Base-by-base conservation (phyloP, 2,888 invertebrate genomes). In the Drosophila rubida region DNA sequence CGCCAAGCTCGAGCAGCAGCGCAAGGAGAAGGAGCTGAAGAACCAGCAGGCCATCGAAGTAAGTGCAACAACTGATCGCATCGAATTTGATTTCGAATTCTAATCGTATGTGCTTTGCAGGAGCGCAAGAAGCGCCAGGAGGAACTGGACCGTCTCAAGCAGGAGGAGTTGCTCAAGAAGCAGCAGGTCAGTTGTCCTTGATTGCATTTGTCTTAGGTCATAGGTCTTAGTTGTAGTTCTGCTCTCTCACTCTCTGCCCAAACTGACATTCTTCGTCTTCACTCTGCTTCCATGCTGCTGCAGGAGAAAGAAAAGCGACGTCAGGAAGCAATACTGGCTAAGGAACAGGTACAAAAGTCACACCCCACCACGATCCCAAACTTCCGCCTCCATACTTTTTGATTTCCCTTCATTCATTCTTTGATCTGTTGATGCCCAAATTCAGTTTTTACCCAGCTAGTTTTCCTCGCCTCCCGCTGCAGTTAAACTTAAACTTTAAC, bases 241-340 rank as follows among this genome's bases (percentile, higher is more conserved):
- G 32, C 45, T 64, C 71, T n/a, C n/a, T n/a, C n/a, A n/a, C n/a
- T n/a, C n/a, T n/a, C n/a, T n/a, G 25, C 39, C 86, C 6, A 63
- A 62, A 69, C 55, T 49, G 41, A 39, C 54, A 70, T 87, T 87
- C 44, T 53, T 88, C 3, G 19, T 19, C 19, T 19, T 19, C 19
- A 2, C 95, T 83, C 72, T 83, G 76, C 35, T 37, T 37, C 13
- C 14, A 37, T 75, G 46, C 37, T 78, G 13, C n/a, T 61, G 55
- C 94, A 97, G 97, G 97, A 98, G 92, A 94, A 97, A 91, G 97
- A 98, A 93, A 92, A 97, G 90, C 97, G 97, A 92, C 93, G 97
- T 89, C 97, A 97, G 90, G 97, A 97, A 91, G 95, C 96, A 51
- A 95, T 96, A 75, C 94, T 97, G 90, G 93, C 97, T 82, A 97